phyloP scores from a whole-genome alignment of 2,113 vertebrate species.

The Aix galericulata region DNA sequence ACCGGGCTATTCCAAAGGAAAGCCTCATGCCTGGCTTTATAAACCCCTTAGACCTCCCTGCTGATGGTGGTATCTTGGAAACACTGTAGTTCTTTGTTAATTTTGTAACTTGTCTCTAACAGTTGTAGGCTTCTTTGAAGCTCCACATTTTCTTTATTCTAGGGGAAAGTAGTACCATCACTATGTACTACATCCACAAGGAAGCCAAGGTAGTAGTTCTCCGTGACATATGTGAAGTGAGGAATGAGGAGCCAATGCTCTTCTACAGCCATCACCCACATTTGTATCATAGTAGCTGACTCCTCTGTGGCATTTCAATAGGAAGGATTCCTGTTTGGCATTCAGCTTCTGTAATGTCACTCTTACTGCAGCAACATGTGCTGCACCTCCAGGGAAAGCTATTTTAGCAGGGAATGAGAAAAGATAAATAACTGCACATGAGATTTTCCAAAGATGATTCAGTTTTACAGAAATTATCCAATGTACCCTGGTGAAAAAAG shows the following conservation, averaged over 20 bases:
- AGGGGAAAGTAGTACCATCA: not conserved
- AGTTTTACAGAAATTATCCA: not conserved
- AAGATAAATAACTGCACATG: not conserved
- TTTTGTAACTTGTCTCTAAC: not conserved
- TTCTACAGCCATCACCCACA: not conserved
- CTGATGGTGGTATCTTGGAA: not conserved
- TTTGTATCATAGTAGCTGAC: not conserved
- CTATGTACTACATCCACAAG: not conserved
- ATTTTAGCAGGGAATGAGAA: slow-evolving; percentile 5
- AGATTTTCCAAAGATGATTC: not conserved
- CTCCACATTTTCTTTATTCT: not conserved
- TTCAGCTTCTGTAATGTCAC: not conserved
- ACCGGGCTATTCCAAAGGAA: not conserved
- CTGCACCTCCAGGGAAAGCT: not conserved
- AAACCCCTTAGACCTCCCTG: not conserved
- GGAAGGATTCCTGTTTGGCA: not conserved
- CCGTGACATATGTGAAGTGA: not conserved
- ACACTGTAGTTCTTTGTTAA: not conserved
- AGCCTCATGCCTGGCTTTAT: not conserved
- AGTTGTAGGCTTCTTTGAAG: not conserved
- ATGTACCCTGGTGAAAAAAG: not conserved
- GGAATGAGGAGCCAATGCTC: not conserved
- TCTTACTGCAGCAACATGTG: not conserved
- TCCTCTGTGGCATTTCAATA: slow-evolving; percentile 15
- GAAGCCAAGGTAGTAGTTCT: not conserved